Percentiles rank a stretch among this genome's conserved stretches.
These are phyloP conservation scores for Calameuta filiformis DNA, from an alignment of 2,888 invertebrate species.

Conservation along the genomic window DNA sequence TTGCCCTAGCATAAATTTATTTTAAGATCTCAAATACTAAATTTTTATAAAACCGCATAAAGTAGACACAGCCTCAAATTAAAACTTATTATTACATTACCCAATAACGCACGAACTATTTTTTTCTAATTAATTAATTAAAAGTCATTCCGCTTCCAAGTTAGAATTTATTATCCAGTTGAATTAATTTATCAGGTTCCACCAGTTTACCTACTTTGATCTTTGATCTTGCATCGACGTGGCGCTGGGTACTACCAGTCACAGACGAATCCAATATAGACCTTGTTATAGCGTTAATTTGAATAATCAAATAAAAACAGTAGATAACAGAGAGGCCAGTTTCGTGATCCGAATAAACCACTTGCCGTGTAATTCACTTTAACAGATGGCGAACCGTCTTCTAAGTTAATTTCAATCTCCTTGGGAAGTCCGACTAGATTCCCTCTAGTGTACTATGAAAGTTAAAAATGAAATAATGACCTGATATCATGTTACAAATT, in stretches of 20 bases:
- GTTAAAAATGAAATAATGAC: neutral
- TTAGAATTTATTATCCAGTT: neutral
- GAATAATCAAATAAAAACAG: neutral
- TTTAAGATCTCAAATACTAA: neutral
- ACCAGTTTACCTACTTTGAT: neutral
- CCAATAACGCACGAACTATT: neutral
- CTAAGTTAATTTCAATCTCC: neutral
- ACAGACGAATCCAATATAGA: neutral
- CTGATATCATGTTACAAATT: neutral
- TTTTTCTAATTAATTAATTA: neutral
- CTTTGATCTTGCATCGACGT: neutral
- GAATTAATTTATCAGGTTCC: neutral
- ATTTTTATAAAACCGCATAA: neutral
- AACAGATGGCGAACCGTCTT: neutral
- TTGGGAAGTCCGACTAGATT: neutral
- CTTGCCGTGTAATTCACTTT: neutral
- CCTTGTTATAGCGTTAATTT: neutral
- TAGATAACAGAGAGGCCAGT: neutral
- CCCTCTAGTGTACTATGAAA: neutral
- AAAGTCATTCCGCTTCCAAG: neutral
- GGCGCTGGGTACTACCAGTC: neutral
- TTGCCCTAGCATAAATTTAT: neutral
- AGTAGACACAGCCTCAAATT: neutral
- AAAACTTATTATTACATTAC: neutral
- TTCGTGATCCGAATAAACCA: neutral